Evolutionary conservation across 2,888 invertebrate species (phyloP), one percentile per base, ranked within the genome.

Genomic region (Orgyia antiqua): DNA sequence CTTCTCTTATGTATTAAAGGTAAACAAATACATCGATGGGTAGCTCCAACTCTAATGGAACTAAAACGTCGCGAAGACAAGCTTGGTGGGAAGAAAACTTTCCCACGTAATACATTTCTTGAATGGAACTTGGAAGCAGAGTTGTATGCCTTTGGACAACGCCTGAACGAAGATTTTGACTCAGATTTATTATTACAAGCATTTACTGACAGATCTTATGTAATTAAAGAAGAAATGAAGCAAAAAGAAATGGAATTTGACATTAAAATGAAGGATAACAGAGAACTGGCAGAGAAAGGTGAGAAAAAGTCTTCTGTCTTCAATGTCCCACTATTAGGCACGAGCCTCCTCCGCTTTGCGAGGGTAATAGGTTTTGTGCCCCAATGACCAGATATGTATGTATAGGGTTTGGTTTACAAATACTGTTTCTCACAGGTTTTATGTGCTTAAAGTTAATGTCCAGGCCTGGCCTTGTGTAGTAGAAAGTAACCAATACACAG

Each of bases 51-150:
- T 4, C 69, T 93, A 43, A 86, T 70, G 55, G 90, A 88, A 57
- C 61, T 94, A 7, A 88, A 90, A 31, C 75, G 57, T 5, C 87
- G 92, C 3, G 89, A 89, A 56, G 62, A 88, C 2, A 89, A 84
- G 63, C 57, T 88, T 12, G 92, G 90, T 0, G 88, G 89, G 4
- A 89, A 91, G 55, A 79, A 62, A 53, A 54, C 37, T 29, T 48
- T 70, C 46, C 54, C 87, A 45, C 51, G 95, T 41, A 92, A 90
- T 13, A 86, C 88, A 5, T 94, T 87, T 60, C 50, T 92, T n/a
- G 94, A 93, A 58, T 96, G 97, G 97, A 97, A 96, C 65, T 91
- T 94, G 51, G 90, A 93, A 51, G 90, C 95, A 0, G 97, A 98
- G 79, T 43, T 98, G 2, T 97, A 88, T 78, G 94, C 97, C 0